A percentile compares a stretch with the other conserved stretches of the same genome.
Conservation (phyloP, 1,140 invertebrate genomes). For the Araneus ventricosus region DNA sequence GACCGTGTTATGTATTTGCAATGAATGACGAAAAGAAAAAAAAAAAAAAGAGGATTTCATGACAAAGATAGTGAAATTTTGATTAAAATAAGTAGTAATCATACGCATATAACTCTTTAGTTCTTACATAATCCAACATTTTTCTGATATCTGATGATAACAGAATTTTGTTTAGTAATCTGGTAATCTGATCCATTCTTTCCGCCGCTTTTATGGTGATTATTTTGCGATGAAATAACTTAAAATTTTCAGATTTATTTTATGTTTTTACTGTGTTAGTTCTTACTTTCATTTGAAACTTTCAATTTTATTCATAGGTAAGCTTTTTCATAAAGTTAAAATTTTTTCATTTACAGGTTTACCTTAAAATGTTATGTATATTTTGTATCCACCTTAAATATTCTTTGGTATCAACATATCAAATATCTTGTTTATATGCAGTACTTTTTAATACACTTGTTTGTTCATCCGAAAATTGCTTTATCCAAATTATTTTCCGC, state of each 20-base stretch:
- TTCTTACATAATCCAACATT: background rate
- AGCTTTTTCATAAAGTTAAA: background rate
- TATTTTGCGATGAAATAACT: conserved; percentile 34
- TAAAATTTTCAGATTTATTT: background rate
- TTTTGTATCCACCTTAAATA: background rate
- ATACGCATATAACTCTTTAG: background rate
- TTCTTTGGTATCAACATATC: too few relatives aligned
- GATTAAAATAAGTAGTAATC: conserved; percentile 7
- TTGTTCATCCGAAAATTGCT: too few relatives aligned
- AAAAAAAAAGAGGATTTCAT: background rate
- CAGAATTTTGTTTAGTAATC: background rate
- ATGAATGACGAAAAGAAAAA: conserved; percentile 21
- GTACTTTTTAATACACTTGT: too few relatives aligned
- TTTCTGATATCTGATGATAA: conserved; percentile 8
- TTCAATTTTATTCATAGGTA: conserved; percentile 23
- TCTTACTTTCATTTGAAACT: conserved; percentile 1
- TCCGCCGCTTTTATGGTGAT: background rate
- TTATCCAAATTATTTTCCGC: too few relatives aligned
- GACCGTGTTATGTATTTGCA: background rate
- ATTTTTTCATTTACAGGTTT: too few relatives aligned
- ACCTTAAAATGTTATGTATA: background rate
- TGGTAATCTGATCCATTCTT: background rate
- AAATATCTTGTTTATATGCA: too few relatives aligned
- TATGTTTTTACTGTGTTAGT: conserved; percentile 36
- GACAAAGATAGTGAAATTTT: conserved; percentile 31